Evolutionary conservation across 2,113 vertebrate genomes (phyloP), one percentile per base, ranked within the genome.

Genomic region (Cricetomys ansorgei): DNA sequence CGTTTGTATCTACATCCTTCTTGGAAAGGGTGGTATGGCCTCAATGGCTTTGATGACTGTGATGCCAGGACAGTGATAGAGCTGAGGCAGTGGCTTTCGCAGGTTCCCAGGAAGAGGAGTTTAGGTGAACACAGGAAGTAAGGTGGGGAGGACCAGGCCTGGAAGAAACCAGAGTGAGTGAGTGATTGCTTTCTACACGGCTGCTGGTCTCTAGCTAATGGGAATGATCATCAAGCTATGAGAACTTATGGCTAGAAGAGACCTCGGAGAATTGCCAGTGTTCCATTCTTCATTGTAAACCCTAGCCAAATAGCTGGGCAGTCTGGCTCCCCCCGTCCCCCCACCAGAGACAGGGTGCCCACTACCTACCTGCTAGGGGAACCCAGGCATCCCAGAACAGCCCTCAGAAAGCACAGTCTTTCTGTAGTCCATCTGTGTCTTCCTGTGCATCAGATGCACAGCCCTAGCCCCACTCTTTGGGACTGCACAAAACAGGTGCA

Each of bases 151-250:
- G 29, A 17, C 21, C 25, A 29, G 23, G 34, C 25, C n/a, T 73
- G 37, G 40, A 62, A 90, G 92, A 93, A 90, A 73, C 31, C 73
- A n/a, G 80, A 96, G 40, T 25, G 15, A 15, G 34, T 4, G 94
- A 55, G n/a, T n/a, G n/a, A n/a, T n/a, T n/a, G n/a, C n/a, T 55
- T 59, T 23, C 62, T 9, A 23, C 27, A 13, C 25, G 76, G 40
- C 7, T 53, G 25, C 53, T 57, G 90, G 25, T 57, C 29, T 67
- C 69, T 16, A 5, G 79, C 23, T 88, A 13, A 23, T 57, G 85
- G 72, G 6, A 4, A 15, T 50, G 70, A 87, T 29, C 48, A 45
- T 25, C 81, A 57, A 27, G 55, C 67, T 25, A 59, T 3, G 25
- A 62, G n/a, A 88, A 65, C 29, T 25, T 72, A 53, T 31, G 65